Percentiles rank a stretch among this genome's conserved stretches.
Evolutionary conservation across 1,140 invertebrate genomes (phyloP).

Genomic region (Arctopsyche grandis): DNA sequence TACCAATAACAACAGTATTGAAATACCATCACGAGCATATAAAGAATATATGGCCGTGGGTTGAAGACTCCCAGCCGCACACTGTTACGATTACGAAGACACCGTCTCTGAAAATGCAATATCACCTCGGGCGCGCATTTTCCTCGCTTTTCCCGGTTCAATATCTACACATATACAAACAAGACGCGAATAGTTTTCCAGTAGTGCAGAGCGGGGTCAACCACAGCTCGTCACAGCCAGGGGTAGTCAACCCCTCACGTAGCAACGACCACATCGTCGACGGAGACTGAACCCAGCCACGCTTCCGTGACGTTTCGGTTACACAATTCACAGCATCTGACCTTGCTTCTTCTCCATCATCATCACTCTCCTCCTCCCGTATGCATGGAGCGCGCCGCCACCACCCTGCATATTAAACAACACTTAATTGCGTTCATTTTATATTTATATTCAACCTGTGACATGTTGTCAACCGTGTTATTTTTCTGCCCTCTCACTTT

Average conservation of each 20-base stretch:
- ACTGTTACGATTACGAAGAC: not conserved
- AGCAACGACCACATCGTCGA: not conserved
- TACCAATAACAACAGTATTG: too few species aligned
- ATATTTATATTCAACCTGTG: not conserved
- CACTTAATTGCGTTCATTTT: not conserved
- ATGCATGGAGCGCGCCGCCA: not conserved
- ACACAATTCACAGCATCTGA: not conserved
- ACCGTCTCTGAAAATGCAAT: not conserved
- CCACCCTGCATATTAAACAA: not conserved
- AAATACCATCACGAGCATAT: too few species aligned
- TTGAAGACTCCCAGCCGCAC: not conserved
- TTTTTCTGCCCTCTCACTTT: too few species aligned
- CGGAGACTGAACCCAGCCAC: not conserved
- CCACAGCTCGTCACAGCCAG: not conserved
- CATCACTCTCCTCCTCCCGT: not conserved
- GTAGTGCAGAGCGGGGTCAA: not conserved
- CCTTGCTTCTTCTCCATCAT: not conserved
- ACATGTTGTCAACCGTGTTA: not conserved
- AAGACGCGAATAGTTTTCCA: not conserved
- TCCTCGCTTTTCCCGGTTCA: constrained; percentile 24
- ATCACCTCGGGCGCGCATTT: not conserved
- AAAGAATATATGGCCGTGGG: too few species aligned
- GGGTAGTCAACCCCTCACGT: constrained; percentile 1
- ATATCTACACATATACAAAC: not conserved
- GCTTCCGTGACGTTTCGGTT: not conserved